Conservation (phyloP, 2,113 vertebrate genomes). For the Leptobrachium leishanense region DNA sequence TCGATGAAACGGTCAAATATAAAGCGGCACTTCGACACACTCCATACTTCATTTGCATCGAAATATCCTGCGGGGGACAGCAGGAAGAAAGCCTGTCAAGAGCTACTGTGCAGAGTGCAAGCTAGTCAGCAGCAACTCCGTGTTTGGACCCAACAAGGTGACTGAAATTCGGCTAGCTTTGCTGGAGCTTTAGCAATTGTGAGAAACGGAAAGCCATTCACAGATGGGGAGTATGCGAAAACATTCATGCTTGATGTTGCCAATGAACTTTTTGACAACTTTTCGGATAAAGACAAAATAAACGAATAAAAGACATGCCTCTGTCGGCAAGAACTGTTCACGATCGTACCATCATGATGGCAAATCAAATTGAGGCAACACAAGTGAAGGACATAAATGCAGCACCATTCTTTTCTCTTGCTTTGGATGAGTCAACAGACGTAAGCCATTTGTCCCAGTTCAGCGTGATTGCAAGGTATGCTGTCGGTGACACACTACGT, state of each 20-base stretch:
- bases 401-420: not conserved
- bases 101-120: too few relatives aligned
- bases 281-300: too few relatives aligned
- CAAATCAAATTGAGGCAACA: conserved; percentile 51
- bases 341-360: conserved; percentile 50
- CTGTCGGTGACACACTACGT: too few relatives aligned
- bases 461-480: too few relatives aligned
- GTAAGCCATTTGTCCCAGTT: too few relatives aligned
- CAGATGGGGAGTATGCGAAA: not conserved
- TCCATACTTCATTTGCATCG: too few relatives aligned
- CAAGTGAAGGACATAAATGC: conserved; percentile 54
- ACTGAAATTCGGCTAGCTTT: conserved; percentile 44
- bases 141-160: conserved; percentile 42
- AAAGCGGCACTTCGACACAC: not conserved
- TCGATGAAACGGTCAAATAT: conserved; percentile 3
- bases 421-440: too few relatives aligned
- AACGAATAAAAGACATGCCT: too few relatives aligned
- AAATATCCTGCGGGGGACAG: too few relatives aligned
- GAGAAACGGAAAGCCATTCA: conserved; percentile 52
- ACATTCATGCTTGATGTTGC: too few relatives aligned
- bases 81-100: too few relatives aligned
- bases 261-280: too few relatives aligned
- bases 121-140: conserved; percentile 39
- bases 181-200: conserved; percentile 52
- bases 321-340: conserved; percentile 51